Conservation (phyloP, 2,888 invertebrate genomes). For the Agapostemon virescens region DNA sequence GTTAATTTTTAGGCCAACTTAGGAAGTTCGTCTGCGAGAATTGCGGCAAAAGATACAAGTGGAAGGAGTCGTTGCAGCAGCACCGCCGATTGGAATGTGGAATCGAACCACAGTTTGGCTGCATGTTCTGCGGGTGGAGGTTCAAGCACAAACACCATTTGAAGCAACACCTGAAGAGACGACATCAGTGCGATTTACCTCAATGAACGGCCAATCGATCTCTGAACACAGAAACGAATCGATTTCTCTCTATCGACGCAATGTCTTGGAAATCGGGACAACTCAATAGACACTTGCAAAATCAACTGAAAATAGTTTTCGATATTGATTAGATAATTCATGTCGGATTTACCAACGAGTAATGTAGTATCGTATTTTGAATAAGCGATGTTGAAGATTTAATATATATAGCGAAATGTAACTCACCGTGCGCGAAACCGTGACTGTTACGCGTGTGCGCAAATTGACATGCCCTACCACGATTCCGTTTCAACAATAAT, state of each 20-base stretch:
- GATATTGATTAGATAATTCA: no score
- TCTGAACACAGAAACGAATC: neutral
- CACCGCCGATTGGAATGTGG: conserved; percentile 77
- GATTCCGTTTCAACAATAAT: neutral
- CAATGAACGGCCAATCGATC: conserved; percentile 10
- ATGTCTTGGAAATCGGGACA: neutral
- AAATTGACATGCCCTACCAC: neutral
- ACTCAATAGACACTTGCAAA: neutral
- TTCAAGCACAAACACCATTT: conserved; percentile 69
- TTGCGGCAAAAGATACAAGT: conserved; percentile 73
- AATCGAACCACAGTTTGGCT: conserved; percentile 73
- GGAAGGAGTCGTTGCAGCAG: conserved; percentile 68
- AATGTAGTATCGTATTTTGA: neutral
- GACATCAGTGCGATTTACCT: conserved; percentile 17
- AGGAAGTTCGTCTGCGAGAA: conserved; percentile 44
- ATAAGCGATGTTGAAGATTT: neutral
- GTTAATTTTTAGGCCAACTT: conserved; percentile 46
- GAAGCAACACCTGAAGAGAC: conserved; percentile 57
- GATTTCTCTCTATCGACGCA: neutral
- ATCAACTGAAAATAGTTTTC: neutral
- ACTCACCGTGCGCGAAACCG: neutral
- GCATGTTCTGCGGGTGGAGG: conserved; percentile 65
- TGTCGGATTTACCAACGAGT: neutral
- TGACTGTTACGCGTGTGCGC: neutral
- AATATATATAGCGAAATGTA: neutral